Percentiles rank a stretch among this genome's conserved stretches.
Evolutionary conservation across 2,888 invertebrate genomes (phyloP).

Genomic region (Catocala nupta): DNA sequence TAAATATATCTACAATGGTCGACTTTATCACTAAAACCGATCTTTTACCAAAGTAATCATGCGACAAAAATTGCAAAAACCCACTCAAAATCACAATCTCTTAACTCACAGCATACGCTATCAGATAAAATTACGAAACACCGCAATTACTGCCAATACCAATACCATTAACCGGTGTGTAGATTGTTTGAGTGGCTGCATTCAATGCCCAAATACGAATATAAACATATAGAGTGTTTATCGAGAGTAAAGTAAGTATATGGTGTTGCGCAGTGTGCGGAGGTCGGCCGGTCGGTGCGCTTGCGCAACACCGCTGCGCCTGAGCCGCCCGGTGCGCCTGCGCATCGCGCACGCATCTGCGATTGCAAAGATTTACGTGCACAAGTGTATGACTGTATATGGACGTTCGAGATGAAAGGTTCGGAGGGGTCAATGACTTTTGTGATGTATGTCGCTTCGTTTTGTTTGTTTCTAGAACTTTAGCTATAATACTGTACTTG

Average conservation of each 20-base stretch:
- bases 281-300: constrained; percentile 42
- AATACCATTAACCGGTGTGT: constrained; percentile 10
- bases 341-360: constrained; percentile 49
- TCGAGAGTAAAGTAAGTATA: constrained; percentile 10
- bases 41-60: too few species aligned
- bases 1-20: too few species aligned
- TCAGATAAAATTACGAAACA: constrained; percentile 4
- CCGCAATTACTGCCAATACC: constrained; percentile 18
- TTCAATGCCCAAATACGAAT: constrained; percentile 29
- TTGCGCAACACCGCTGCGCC: constrained; percentile 34
- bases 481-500: too few species aligned
- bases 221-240: constrained; percentile 14
- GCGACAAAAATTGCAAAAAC: too few species aligned
- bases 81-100: too few species aligned
- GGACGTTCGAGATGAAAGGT: constrained; percentile 3
- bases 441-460: not conserved
- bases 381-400: constrained; percentile 1
- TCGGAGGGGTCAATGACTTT: constrained; percentile 6
- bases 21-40: too few species aligned
- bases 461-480: too few species aligned
- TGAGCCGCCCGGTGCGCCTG: constrained; percentile 10
- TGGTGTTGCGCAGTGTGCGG: constrained; percentile 30
- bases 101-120: too few species aligned
- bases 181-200: constrained; percentile 19
- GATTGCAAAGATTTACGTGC: constrained; percentile 48